phyloP scores from a whole-genome alignment of 2,888 invertebrate genomes.

The Trachelus tabidus region DNA sequence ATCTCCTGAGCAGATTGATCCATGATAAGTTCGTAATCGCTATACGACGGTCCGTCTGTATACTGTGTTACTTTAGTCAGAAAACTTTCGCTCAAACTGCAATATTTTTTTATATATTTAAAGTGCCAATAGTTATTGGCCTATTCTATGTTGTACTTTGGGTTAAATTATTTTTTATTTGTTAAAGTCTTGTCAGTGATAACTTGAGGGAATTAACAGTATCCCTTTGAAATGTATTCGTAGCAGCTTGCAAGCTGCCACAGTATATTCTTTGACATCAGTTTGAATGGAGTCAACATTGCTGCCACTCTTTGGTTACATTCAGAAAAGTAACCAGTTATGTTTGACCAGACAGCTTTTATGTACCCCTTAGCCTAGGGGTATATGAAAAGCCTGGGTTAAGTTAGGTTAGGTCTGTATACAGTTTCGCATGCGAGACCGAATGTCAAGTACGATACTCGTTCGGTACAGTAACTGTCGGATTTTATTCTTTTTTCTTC shows the following conservation, averaged over 20 bases:
- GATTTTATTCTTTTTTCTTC: not conserved
- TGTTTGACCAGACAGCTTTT: slow-evolving; percentile 3
- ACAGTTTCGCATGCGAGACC: not conserved
- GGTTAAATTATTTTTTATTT: not conserved
- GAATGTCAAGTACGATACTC: not conserved
- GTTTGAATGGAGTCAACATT: not conserved
- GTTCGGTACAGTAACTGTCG: not conserved
- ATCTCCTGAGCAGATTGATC: too few relatives aligned
- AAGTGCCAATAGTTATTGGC: too few relatives aligned
- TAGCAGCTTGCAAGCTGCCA: not conserved
- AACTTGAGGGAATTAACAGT: not conserved
- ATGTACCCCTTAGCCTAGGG: not conserved
- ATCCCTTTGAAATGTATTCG: not conserved
- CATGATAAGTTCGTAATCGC: too few relatives aligned
- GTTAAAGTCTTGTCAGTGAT: not conserved
- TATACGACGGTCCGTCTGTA: too few relatives aligned
- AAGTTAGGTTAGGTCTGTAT: not conserved
- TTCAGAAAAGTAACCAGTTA: slow-evolving; percentile 40
- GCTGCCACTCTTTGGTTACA: not conserved
- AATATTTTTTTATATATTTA: too few relatives aligned
- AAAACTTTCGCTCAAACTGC: too few relatives aligned
- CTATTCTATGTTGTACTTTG: too few relatives aligned
- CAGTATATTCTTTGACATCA: not conserved
- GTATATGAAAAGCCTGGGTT: not conserved
- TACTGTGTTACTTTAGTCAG: too few relatives aligned